Evolutionary conservation across 2,113 vertebrate genomes (phyloP).

Genomic region (Chunga burmeisteri): DNA sequence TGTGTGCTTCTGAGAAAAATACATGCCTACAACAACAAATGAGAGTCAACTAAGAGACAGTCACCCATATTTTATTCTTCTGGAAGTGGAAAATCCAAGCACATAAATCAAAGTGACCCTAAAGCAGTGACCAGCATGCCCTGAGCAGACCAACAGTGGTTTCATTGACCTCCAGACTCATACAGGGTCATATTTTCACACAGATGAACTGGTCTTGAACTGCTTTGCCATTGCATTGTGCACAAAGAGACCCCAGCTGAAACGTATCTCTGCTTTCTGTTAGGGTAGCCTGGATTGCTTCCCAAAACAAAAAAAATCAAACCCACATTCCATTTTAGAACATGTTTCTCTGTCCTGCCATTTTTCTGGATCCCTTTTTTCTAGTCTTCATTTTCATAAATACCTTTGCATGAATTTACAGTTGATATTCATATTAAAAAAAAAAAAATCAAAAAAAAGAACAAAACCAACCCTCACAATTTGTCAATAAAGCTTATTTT

Average conservation of each 20-base stretch:
- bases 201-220: slow-evolving; percentile 69
- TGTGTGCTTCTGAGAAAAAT: background rate
- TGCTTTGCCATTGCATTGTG: slow-evolving; percentile 25
- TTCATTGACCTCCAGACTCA: slow-evolving; percentile 51
- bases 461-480: background rate
- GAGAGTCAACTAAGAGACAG: background rate
- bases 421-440: background rate
- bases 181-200: slow-evolving; percentile 63
- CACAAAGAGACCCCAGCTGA: slow-evolving; percentile 20
- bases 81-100: slow-evolving; percentile 51
- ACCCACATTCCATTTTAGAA: background rate
- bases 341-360: background rate
- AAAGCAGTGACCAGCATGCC: slow-evolving; percentile 61
- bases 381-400: background rate
- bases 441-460: background rate
- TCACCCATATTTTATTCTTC: slow-evolving; percentile 33
- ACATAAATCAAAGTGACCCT: slow-evolving; percentile 63
- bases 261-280: slow-evolving; percentile 47
- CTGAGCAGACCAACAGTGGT: slow-evolving; percentile 57
- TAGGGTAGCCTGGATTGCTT: background rate
- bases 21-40: background rate
- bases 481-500: background rate
- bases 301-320: background rate
- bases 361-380: background rate
- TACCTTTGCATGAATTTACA: background rate